These are phyloP conservation scores for Tetragonula clypearis DNA, from an alignment of 1,140 invertebrate genomes.

Conservation along the genomic window DNA sequence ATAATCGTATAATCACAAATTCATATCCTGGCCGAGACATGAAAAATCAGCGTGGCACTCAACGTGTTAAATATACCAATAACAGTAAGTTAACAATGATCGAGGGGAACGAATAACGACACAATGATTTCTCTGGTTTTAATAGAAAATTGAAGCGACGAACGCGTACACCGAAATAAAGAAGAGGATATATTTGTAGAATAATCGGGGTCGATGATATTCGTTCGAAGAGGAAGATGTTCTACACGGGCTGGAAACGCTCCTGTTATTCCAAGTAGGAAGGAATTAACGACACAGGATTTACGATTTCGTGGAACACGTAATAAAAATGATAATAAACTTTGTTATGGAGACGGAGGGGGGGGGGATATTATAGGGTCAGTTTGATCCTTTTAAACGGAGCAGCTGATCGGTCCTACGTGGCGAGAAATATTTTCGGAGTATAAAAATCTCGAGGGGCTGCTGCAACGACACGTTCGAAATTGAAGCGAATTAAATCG, in stretches of 20 bases:
- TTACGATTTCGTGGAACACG: background rate
- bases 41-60: no score
- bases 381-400: background rate
- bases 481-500: no score
- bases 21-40: no score
- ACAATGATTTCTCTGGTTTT: background rate
- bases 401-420: background rate
- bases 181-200: background rate
- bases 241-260: background rate
- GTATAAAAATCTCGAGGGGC: background rate
- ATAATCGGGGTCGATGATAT: background rate
- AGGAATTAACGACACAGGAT: background rate
- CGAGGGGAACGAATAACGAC: background rate
- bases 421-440: background rate
- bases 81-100: background rate
- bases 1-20: no score
- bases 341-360: background rate
- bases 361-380: background rate
- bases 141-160: background rate
- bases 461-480: no score
- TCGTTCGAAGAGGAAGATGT: background rate
- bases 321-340: constrained; percentile 1
- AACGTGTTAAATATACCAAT: background rate
- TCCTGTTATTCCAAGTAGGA: background rate
- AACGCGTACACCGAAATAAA: background rate